These are phyloP conservation scores for Nomada hirtipes DNA, from an alignment of 2,888 invertebrate species.

Conservation along the genomic window DNA sequence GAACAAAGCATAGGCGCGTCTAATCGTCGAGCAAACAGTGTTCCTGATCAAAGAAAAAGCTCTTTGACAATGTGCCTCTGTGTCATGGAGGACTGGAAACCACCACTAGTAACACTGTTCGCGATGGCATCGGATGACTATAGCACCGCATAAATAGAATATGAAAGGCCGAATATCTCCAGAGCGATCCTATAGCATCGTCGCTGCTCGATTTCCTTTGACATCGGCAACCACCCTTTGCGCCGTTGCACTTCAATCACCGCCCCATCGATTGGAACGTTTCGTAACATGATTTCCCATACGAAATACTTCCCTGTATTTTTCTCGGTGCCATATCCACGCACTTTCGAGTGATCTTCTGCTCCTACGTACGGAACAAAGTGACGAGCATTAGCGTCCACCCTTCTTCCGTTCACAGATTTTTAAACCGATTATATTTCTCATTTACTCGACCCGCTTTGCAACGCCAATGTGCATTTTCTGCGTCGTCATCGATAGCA, in stretches of 20 bases:
- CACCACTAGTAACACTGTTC: slow-evolving; percentile 29
- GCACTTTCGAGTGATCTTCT: slow-evolving; percentile 19
- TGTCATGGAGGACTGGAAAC: slow-evolving; percentile 36
- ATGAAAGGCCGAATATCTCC: slow-evolving; percentile 61
- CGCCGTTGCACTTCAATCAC: slow-evolving; percentile 75
- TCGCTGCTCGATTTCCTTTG: slow-evolving; percentile 72
- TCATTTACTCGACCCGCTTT: not conserved
- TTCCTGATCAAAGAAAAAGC: slow-evolving; percentile 28
- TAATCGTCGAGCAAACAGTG: slow-evolving; percentile 33
- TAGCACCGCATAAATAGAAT: slow-evolving; percentile 65
- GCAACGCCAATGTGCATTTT: too few species aligned
- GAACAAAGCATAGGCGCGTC: slow-evolving; percentile 21
- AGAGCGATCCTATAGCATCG: slow-evolving; percentile 46
- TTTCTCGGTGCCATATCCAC: slow-evolving; percentile 45
- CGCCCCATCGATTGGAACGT: slow-evolving; percentile 71
- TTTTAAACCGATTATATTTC: not conserved
- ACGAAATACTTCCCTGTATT: slow-evolving; percentile 63
- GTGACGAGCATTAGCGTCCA: slow-evolving; percentile 4
- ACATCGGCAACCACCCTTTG: slow-evolving; percentile 76
- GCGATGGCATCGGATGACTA: slow-evolving; percentile 42
- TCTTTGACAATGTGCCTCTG: slow-evolving; percentile 33
- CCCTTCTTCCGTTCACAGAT: not conserved
- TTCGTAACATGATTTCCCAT: slow-evolving; percentile 75
- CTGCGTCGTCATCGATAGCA: too few species aligned
- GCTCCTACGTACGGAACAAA: slow-evolving; percentile 9